Conservation (phyloP, 2,888 invertebrate species). For the Spialia ferax region DNA sequence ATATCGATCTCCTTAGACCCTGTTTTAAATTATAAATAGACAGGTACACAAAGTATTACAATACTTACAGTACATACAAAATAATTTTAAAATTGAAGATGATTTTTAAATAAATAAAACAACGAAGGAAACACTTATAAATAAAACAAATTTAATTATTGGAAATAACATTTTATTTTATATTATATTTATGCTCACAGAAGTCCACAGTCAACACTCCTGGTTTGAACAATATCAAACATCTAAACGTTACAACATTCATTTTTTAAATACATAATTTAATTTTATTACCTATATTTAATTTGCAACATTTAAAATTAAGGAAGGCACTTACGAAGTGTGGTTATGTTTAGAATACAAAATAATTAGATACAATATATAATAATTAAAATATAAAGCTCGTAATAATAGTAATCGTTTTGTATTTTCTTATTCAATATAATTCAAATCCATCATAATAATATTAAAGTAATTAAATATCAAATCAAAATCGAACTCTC, state of each 20-base stretch:
- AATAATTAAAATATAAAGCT: neutral
- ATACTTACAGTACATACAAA: too few species aligned
- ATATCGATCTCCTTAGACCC: too few species aligned
- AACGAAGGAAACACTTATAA: neutral
- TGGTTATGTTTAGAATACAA: conserved; percentile 35
- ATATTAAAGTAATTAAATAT: neutral
- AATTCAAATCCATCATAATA: neutral
- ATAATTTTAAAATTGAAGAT: too few species aligned
- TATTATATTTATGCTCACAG: conserved; percentile 18
- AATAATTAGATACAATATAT: neutral
- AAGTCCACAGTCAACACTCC: conserved; percentile 18
- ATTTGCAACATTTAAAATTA: conserved; percentile 46
- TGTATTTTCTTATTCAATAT: neutral
- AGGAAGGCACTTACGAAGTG: conserved; percentile 70
- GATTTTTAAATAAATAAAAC: too few species aligned
- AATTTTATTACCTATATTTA: neutral
- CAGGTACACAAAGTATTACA: too few species aligned
- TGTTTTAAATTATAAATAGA: too few species aligned
- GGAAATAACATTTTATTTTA: conserved; percentile 28
- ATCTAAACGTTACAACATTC: conserved; percentile 1
- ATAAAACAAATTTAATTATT: neutral
- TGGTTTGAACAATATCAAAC: conserved; percentile 1
- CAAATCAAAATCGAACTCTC: too few species aligned
- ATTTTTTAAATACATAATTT: neutral
- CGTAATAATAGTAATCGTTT: neutral